Base-by-base conservation (phyloP, 2,888 invertebrate genomes). In the Molorchus minor region DNA sequence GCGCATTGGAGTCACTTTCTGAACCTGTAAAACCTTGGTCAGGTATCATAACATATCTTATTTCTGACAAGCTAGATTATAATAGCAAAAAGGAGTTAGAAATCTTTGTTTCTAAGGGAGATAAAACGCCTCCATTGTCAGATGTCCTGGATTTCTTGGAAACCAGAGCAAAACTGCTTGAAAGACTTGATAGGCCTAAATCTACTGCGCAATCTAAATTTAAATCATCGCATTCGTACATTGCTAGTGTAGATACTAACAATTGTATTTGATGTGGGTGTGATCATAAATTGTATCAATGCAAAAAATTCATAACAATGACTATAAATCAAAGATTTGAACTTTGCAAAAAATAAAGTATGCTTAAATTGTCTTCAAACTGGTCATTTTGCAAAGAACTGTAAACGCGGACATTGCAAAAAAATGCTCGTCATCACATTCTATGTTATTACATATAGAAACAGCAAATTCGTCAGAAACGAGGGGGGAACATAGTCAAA, bases 61-160 rank as follows among this genome's bases (percentile, higher is more conserved):
- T n/a, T n/a, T n/a, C n/a, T n/a, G n/a, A n/a, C n/a, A n/a, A n/a
- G n/a, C n/a, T n/a, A n/a, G n/a, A n/a, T n/a, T n/a, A n/a, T n/a
- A n/a, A n/a, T n/a, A n/a, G n/a, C n/a, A n/a, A n/a, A 38, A n/a
- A 4, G 38, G 38, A 38, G 15, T 15, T 38, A 38, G 38, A 38
- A 38, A 38, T 15, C n/a, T 1, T 38, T 3, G 15, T 38, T 38
- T 38, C 15, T 13, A 38, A 38, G 2, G 38, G 15, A 13, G 38
- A 38, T 38, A 8, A 38, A 1, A 8, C 38, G n/a, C 38, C 38
- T 38, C n/a, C n/a, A 15, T 13, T 38, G 15, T 13, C 38, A 13
- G 1, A 2, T 15, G 8, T 38, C 12, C 8, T 38, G n/a, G 38
- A 38, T 13, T 38, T 38, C 15, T 38, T 38, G 15, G 38, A 38